These are phyloP conservation scores for Anthophora plumipes DNA, from an alignment of 2,888 invertebrate species.

Conservation along the genomic window DNA sequence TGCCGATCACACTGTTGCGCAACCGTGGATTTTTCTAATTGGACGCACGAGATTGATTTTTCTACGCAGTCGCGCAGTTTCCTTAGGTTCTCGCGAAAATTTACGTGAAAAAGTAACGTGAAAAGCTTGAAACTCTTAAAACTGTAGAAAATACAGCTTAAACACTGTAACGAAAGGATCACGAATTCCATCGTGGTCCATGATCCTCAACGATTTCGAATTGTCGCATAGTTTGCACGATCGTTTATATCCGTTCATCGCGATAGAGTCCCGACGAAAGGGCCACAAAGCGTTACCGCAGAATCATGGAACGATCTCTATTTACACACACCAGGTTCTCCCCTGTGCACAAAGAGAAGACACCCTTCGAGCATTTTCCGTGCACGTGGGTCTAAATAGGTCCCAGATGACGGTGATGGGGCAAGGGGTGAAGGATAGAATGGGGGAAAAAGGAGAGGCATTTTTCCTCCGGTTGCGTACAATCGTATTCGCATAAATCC, in stretches of 20 bases:
- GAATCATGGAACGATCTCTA: slow-evolving; percentile 64
- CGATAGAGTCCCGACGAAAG: slow-evolving; percentile 56
- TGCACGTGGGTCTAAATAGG: slow-evolving; percentile 53
- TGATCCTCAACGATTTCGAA: slow-evolving; percentile 19
- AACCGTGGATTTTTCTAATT: slow-evolving; percentile 22
- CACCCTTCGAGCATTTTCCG: slow-evolving; percentile 43
- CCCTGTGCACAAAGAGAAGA: slow-evolving; percentile 13
- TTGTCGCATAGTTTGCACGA: slow-evolving; percentile 23
- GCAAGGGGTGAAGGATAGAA: slow-evolving; percentile 37
- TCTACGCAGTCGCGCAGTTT: not conserved
- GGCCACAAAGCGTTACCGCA: slow-evolving; percentile 67
- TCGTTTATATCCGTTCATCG: slow-evolving; percentile 12
- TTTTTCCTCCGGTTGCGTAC: slow-evolving; percentile 30
- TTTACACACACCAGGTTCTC: slow-evolving; percentile 48
- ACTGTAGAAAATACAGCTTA: too few species aligned
- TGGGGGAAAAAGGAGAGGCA: slow-evolving; percentile 21
- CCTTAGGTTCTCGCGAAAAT: too few species aligned
- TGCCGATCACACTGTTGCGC: slow-evolving; percentile 49
- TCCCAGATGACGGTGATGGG: slow-evolving; percentile 43
- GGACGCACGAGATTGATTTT: not conserved
- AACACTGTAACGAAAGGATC: not conserved
- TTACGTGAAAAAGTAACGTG: too few species aligned
- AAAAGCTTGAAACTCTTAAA: too few species aligned
- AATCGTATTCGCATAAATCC: slow-evolving; percentile 56
- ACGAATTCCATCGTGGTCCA: slow-evolving; percentile 24